Evolutionary conservation across 2,888 invertebrate species (phyloP), one percentile per base, ranked within the genome.

Genomic region (Trachelus troglodyta): DNA sequence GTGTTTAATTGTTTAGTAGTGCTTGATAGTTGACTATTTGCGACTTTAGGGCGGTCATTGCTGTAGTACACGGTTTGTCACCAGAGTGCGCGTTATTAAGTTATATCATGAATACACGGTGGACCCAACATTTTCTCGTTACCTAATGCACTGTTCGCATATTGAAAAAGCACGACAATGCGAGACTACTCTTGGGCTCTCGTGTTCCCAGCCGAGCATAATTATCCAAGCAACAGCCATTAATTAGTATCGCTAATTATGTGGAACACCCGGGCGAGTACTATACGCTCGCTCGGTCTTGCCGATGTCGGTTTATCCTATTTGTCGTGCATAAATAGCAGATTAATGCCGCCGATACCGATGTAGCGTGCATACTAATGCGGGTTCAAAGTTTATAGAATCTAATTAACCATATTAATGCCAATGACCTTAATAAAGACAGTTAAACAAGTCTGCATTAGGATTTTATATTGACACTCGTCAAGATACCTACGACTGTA

Each of bases 231-330:
- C 76, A 83, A 81, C 83, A 82, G 81, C 80, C 84, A 85, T 87
- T 87, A 87, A 87, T 87, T 87, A 87, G 86, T 87, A 87, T 83
- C 84, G 82, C 85, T 87, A 87, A 87, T 87, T 87, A 87, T 82
- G 83, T 81, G 82, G 82, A 86, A 85, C 83, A 81, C 82, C 79
- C 78, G 69, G 79, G 76, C 80, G 75, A 74, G 79, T 69, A 80
- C 69, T 73, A 73, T 35, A 31, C 9, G 34, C 35, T 4, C 31
- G 30, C 71, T 76, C 75, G 56, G 69, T 78, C 40, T 40, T 40
- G 15, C 15, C 40, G 40, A 40, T 40, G 40, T 84, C 75, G 75
- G 79, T 83, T 83, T 84, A 76, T 85, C 81, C 79, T 82, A 82
- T 85, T 85, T 84, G 82, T 81, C 80, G 80, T 40, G 83, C 83